Evolutionary conservation across 2,797 vertebrate species (phyloP).

Genomic region (Diglossa cyanea): DNA sequence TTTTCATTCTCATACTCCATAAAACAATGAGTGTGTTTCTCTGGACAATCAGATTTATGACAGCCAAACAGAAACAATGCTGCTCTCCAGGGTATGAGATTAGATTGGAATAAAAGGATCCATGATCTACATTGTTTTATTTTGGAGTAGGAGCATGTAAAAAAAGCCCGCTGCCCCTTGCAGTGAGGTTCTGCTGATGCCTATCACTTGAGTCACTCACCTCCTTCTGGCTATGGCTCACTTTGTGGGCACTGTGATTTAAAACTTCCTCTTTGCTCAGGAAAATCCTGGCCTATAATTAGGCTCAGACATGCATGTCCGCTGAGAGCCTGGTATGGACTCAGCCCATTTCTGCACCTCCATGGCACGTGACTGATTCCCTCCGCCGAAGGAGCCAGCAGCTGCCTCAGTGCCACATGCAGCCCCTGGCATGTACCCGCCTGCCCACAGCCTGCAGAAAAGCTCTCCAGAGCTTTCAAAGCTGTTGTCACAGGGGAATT

Average conservation of each 20-base stretch:
- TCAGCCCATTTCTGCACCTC: background rate
- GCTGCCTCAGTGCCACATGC: background rate
- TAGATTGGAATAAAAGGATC: constrained; percentile 4
- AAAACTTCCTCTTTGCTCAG: constrained; percentile 35
- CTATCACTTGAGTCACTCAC: background rate
- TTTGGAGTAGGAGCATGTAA: background rate
- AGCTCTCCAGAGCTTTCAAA: background rate
- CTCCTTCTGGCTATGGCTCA: background rate
- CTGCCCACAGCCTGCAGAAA: background rate
- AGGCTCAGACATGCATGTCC: background rate
- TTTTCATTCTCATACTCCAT: constrained; percentile 3
- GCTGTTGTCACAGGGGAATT: background rate
- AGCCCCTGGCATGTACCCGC: background rate
- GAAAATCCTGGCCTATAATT: constrained; percentile 18
- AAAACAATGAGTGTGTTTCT: constrained; percentile 40
- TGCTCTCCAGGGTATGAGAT: background rate
- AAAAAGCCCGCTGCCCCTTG: background rate
- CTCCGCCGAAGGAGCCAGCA: background rate
- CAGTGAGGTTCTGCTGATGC: constrained; percentile 7
- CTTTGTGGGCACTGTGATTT: constrained; percentile 44
- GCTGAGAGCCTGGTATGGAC: background rate
- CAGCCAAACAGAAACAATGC: constrained; percentile 21
- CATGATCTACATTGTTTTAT: constrained; percentile 18
- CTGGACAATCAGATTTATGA: constrained; percentile 44
- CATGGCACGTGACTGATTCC: background rate